These are phyloP conservation scores for Pseudorasbora parva DNA, from an alignment of 2,113 vertebrate genomes.

Conservation along the genomic window DNA sequence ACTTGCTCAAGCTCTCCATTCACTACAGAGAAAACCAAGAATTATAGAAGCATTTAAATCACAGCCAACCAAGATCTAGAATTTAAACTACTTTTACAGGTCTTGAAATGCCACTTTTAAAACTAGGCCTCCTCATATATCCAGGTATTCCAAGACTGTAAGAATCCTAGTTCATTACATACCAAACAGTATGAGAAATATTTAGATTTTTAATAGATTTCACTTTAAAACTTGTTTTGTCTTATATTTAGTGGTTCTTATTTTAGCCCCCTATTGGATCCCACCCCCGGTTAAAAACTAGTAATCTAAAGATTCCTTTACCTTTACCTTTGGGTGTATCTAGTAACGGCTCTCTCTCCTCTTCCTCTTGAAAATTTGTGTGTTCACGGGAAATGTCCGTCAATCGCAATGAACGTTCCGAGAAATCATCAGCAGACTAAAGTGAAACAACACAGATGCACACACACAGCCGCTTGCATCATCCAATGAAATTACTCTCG, in stretches of 20 bases:
- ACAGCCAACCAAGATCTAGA: neutral
- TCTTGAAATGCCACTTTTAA: neutral
- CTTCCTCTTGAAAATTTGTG: conserved; percentile 77
- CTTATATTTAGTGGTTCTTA: neutral
- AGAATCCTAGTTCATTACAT: neutral
- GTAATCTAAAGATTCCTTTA: neutral
- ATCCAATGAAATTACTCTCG: neutral
- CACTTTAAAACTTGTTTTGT: neutral
- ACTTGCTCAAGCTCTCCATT: conserved; percentile 79
- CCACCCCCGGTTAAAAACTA: neutral
- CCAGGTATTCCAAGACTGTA: neutral
- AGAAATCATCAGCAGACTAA: conserved; percentile 88
- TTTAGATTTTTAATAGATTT: neutral
- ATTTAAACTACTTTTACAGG: neutral
- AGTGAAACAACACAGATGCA: neutral
- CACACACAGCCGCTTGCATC: neutral
- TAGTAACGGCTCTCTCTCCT: conserved; percentile 54
- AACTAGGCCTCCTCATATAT: neutral
- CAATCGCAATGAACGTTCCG: conserved; percentile 83
- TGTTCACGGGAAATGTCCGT: conserved; percentile 81
- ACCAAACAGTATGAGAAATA: neutral
- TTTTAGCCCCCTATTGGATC: neutral
- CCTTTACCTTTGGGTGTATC: conserved; percentile 48
- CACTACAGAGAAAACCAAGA: conserved; percentile 58
- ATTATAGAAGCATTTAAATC: neutral